Evolutionary conservation across 2,888 invertebrate species (phyloP).

Genomic region (Drosophila cracens): DNA sequence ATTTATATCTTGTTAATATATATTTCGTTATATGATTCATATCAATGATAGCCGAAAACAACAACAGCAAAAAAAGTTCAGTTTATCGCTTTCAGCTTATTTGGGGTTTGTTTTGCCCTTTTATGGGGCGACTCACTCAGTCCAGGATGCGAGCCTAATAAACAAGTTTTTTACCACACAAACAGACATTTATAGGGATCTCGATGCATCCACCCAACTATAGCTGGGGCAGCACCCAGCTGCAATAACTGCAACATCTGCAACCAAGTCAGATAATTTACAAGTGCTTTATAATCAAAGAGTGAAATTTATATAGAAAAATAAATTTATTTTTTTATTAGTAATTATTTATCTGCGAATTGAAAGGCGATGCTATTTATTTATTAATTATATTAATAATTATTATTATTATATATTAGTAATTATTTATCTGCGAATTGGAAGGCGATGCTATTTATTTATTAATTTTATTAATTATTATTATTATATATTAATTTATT

Average conservation of each 20-base stretch:
- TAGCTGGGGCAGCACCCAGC: not conserved
- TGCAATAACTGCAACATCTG: not conserved
- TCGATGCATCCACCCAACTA: slow-evolving; percentile 9
- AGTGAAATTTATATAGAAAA: not conserved
- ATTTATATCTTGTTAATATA: slow-evolving; percentile 21
- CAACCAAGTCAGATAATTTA: not conserved
- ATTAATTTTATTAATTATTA: no score
- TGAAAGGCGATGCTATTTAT: no score
- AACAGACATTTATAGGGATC: slow-evolving; percentile 5
- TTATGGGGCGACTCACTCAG: slow-evolving; percentile 14
- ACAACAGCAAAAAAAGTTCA: slow-evolving; percentile 19
- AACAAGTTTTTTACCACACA: slow-evolving; percentile 31
- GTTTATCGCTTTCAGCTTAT: slow-evolving; percentile 44
- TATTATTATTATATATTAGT: no score
- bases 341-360: not conserved
- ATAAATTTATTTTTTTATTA: not conserved
- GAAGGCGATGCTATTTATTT: not conserved
- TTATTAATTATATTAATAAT: no score
- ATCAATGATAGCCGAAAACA: slow-evolving; percentile 29
- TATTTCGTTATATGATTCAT: slow-evolving; percentile 31
- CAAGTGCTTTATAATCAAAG: not conserved
- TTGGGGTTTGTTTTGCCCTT: slow-evolving; percentile 33
- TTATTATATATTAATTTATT: no score
- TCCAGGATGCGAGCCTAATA: slow-evolving; percentile 45
- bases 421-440: not conserved